Evolutionary conservation across 1,140 invertebrate species (phyloP), one percentile per base, ranked within the genome.

Genomic region (Leucophenga varia): DNA sequence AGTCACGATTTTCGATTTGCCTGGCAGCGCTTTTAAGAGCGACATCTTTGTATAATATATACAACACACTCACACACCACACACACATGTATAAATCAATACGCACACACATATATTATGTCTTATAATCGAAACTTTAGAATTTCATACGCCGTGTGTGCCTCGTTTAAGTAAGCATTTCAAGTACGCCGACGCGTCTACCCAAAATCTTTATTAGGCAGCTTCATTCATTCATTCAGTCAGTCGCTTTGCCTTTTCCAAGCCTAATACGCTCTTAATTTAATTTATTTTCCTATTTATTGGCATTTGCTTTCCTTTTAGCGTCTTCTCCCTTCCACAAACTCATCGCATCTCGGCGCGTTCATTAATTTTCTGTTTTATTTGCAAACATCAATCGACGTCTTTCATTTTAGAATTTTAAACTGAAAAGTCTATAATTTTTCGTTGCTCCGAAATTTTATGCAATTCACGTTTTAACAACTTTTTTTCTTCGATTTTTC

Each of bases 281-380:
- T 67, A 67, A 65, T 65, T 65, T 65, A 65, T 65, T 63, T 65
- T 55, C 40, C 53, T 48, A 55, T 53, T 53, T 58, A 47, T 17
- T 14, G 7, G 13, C 45, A 51, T 46, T 49, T 60, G 51, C 52
- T 43, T 31, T 22, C 22, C 34, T 21, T 12, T 22, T 50, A 31
- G 13, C 41, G 37, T 22, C 45, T 28, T n/a, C n/a, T n/a, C n/a
- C n/a, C n/a, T n/a, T n/a, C n/a, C n/a, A n/a, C n/a, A n/a, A n/a
- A n/a, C n/a, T n/a, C n/a, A n/a, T n/a, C 18, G 25, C 12, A 9
- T 21, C 52, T 47, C 39, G 42, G 54, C 60, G 59, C 60, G 63
- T 63, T 65, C 61, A 65, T 65, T 65, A 65, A 65, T 65, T 65
- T 65, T n/a, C n/a, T 65, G 59, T 67, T 65, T 65, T 67, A 65